Base-by-base conservation (phyloP, 2,113 vertebrate genomes). In the Tapirus terrestris region DNA sequence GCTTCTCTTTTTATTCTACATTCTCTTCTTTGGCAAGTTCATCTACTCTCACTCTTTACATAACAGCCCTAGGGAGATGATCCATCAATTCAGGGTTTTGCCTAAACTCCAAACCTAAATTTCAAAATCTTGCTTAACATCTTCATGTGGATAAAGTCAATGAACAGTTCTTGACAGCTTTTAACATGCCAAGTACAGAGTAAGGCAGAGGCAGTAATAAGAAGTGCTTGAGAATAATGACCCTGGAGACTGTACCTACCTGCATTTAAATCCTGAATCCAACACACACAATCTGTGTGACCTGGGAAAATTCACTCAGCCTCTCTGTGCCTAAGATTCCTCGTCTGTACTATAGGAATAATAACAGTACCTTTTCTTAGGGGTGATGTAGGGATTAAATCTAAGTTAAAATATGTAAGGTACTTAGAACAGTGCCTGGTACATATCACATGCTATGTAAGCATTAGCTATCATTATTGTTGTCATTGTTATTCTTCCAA, bases 61-160 rank as follows among this genome's bases (percentile, higher is more conserved):
- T 36, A 81, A 89, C 29, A 67, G 53, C 4, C 29, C n/a, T n/a
- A 12, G 3, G 36, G 70, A 76, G 39, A 76, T 20, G 5, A 31
- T 27, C 51, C 17, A 67, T 16, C 39, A 73, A 27, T 67, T 8
- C 8, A 65, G 63, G n/a, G 56, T 56, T 68, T 13, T 73, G 67
- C 43, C 67, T 93, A 36, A 31, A 92, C 13, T 80, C 23, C 58
- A 92, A 94, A 80, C 8, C 68, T 89, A n/a, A 67, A 89, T 72
- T 85, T 92, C 91, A 60, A 95, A 88, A 87, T 95, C 23, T 63
- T 88, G 48, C 70, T 75, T 76, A 60, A 53, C 58, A 92, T 67
- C 45, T 81, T 79, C 31, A 27, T 14, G 16, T 43, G 31, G n/a
- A 51, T 45, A 94, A 75, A 23, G 70, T 56, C 48, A 91, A 72